Conservation (phyloP, 35 echinoderm and acorn worm genomes). For the Apostichopus japonicus region DNA sequence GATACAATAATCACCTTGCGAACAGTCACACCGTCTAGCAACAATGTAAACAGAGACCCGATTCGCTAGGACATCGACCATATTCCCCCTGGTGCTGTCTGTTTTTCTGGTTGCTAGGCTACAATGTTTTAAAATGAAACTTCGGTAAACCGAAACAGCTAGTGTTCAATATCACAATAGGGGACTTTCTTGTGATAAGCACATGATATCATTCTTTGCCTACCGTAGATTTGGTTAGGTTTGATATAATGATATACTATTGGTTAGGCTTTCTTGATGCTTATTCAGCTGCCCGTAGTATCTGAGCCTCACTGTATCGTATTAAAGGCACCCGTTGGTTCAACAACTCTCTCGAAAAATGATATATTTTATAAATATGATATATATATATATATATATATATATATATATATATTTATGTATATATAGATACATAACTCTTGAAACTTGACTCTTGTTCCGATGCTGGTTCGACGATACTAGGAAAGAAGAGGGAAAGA, state of each 20-base stretch:
- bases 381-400: too few relatives aligned
- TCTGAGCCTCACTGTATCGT: neutral
- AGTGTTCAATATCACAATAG: neutral
- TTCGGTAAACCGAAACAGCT: neutral
- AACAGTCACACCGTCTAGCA: neutral
- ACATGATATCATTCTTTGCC: too few relatives aligned
- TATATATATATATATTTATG: too few relatives aligned
- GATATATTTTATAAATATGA: too few relatives aligned
- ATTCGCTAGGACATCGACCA: neutral
- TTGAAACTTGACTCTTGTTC: neutral
- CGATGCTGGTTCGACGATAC: neutral
- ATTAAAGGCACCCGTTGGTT: neutral
- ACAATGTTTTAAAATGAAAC: neutral
- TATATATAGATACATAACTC: too few relatives aligned
- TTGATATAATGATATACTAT: too few relatives aligned
- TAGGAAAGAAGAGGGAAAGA: conserved; percentile 5
- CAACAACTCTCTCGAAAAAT: neutral
- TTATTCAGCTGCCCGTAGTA: neutral
- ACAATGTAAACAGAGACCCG: neutral
- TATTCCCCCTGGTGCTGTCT: neutral
- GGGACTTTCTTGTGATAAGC: neutral
- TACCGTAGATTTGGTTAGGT: too few relatives aligned
- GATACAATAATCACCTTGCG: neutral
- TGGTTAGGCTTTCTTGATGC: too few relatives aligned
- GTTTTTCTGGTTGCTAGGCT: neutral